Evolutionary conservation across 1,140 invertebrate genomes (phyloP).

Genomic region (Pogonomyrmex barbatus): DNA sequence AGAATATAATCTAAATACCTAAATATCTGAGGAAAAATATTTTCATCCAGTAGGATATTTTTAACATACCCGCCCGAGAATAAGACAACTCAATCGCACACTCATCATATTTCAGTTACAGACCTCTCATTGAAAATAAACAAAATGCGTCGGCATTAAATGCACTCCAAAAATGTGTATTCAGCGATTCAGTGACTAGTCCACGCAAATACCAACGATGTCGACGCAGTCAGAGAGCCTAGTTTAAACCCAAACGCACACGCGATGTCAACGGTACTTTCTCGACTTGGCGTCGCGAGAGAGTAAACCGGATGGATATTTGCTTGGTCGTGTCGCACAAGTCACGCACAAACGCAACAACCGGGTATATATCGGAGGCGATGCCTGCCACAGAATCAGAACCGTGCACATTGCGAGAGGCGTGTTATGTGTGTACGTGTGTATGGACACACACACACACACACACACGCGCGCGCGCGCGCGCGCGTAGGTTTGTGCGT

Average conservation of each 20-base stretch:
- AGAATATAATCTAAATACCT: neutral
- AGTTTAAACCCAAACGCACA: neutral
- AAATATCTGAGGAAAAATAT: neutral
- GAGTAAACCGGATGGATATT: conserved; percentile 35
- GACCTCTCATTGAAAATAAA: neutral
- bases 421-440: neutral
- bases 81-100: neutral
- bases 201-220: conserved; percentile 4
- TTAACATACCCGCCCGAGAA: neutral
- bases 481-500: neutral
- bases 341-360: conserved; percentile 29
- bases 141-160: neutral
- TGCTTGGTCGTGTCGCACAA: conserved; percentile 40
- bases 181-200: neutral
- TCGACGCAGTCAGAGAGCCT: neutral
- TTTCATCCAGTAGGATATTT: neutral
- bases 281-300: conserved; percentile 15
- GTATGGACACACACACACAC: too few relatives aligned
- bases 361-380: conserved; percentile 1
- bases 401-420: neutral
- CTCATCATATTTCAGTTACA: too few relatives aligned
- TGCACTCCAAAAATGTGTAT: conserved; percentile 35
- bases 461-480: too few relatives aligned
- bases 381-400: conserved; percentile 35
- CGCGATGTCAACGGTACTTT: conserved; percentile 30